Evolutionary conservation across 2,888 invertebrate species (phyloP).

Genomic region (Tenthredo notha): DNA sequence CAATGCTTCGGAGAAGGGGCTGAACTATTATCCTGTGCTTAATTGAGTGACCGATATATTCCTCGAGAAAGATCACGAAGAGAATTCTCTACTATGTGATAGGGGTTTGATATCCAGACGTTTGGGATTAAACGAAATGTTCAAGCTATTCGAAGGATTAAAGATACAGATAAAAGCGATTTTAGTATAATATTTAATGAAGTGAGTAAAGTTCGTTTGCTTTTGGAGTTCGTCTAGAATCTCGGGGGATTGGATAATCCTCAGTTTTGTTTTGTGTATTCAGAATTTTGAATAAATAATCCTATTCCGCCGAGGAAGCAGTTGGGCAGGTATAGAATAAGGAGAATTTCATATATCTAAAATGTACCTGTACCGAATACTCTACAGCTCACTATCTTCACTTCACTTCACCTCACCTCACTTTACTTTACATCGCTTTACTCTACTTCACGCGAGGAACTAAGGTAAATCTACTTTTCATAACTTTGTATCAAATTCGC

Average conservation of each 20-base stretch:
- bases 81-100: not conserved
- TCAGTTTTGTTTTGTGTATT: not conserved
- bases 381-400: not conserved
- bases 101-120: not conserved
- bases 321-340: not conserved
- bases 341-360: not conserved
- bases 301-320: not conserved
- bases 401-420: not conserved
- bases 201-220: not conserved
- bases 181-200: not conserved
- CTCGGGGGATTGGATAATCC: not conserved
- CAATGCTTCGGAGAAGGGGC: not conserved
- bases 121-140: not conserved
- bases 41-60: constrained; percentile 4
- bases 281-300: not conserved
- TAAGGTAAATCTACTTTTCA: constrained; percentile 32
- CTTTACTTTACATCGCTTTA: not conserved
- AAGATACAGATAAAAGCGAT: not conserved
- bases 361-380: not conserved
- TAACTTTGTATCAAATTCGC: constrained; percentile 15
- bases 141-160: not conserved
- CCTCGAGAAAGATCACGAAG: not conserved
- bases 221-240: not conserved
- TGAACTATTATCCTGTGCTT: not conserved
- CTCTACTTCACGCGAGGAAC: not conserved